These are phyloP conservation scores for Nowickia ferox DNA, from an alignment of 2,888 invertebrate genomes.

Conservation along the genomic window DNA sequence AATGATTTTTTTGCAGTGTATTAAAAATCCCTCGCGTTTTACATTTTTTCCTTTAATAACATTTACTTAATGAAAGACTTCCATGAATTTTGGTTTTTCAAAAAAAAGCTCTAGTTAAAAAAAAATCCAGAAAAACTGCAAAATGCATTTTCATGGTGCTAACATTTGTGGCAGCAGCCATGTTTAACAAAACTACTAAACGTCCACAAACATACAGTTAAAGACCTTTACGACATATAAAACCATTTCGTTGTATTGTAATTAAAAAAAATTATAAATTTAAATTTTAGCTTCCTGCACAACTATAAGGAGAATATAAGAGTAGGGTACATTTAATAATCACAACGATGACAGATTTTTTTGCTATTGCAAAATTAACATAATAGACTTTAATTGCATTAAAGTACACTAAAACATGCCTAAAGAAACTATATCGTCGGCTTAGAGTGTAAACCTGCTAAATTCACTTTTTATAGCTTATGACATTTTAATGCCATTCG, in stretches of 20 bases:
- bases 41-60: conserved; percentile 80
- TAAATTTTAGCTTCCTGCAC: conserved; percentile 55
- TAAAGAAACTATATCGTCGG: conserved; percentile 22
- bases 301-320: not conserved
- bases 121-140: conserved; percentile 57
- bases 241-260: conserved; percentile 41
- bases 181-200: conserved; percentile 26
- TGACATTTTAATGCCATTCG: no score
- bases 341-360: conserved; percentile 35
- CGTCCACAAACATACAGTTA: conserved; percentile 47
- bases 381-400: conserved; percentile 77
- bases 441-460: no score
- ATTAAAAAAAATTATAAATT: conserved; percentile 66
- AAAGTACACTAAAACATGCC: conserved; percentile 10
- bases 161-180: conserved; percentile 4
- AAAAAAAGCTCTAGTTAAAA: conserved; percentile 21
- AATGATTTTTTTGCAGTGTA: conserved; percentile 8
- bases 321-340: conserved; percentile 13
- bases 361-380: conserved; percentile 71
- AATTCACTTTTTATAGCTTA: no score
- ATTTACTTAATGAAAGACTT: conserved; percentile 77
- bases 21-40: conserved; percentile 73
- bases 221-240: conserved; percentile 42
- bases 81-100: conserved; percentile 71
- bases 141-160: conserved; percentile 74